phyloP scores from a whole-genome alignment of 2,797 vertebrate genomes.

The Oreortyx pictus region DNA sequence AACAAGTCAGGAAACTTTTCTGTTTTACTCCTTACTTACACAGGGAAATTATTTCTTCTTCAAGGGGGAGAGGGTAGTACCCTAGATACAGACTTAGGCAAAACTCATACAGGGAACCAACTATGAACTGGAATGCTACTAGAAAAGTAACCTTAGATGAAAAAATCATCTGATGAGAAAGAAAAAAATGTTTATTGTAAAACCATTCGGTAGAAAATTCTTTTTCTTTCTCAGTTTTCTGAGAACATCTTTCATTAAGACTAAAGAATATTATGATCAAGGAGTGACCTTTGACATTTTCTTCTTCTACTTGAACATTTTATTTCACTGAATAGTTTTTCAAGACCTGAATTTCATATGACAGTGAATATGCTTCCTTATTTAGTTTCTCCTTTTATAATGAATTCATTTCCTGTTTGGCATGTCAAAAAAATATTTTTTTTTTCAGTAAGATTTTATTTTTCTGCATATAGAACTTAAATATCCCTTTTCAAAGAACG shows the following conservation, averaged over 20 bases:
- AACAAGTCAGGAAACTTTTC: constrained; percentile 3
- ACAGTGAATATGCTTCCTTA: background rate
- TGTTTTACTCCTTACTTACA: background rate
- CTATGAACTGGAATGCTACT: background rate
- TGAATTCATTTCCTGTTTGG: constrained; percentile 33
- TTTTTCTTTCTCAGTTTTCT: background rate
- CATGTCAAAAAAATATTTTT: background rate
- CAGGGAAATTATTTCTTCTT: constrained; percentile 4
- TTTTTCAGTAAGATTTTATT: background rate
- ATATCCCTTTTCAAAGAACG: background rate
- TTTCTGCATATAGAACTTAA: background rate
- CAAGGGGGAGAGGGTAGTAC: background rate
- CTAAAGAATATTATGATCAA: background rate
- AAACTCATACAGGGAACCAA: background rate
- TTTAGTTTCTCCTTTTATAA: constrained; percentile 5
- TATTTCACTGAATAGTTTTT: constrained; percentile 25
- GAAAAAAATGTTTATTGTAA: background rate
- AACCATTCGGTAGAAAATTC: background rate
- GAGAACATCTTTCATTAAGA: background rate
- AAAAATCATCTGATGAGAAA: background rate
- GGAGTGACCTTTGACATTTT: background rate
- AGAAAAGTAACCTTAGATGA: background rate
- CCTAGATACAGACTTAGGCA: background rate
- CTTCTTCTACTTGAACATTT: background rate
- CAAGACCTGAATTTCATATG: background rate